Evolutionary conservation across 2,113 vertebrate genomes (phyloP).

Genomic region (Spheniscus mendiculus): DNA sequence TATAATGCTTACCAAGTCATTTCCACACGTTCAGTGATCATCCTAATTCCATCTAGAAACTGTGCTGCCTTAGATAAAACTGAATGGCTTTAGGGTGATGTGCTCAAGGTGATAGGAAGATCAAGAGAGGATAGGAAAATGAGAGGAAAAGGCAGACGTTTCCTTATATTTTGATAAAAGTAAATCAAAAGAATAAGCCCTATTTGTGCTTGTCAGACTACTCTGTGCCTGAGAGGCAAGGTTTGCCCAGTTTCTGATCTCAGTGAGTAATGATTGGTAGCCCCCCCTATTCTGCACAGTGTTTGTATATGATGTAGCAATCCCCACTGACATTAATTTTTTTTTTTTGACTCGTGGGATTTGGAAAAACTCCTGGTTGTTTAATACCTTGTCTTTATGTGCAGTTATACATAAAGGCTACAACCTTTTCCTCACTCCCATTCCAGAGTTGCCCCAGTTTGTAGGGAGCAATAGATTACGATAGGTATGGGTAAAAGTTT

Average conservation of each 20-base stretch:
- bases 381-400: background rate
- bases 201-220: background rate
- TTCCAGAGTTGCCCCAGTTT: background rate
- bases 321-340: background rate
- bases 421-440: background rate
- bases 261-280: background rate
- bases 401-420: background rate
- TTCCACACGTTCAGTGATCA: background rate
- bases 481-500: background rate
- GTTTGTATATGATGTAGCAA: background rate
- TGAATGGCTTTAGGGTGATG: background rate
- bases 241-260: background rate
- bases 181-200: background rate
- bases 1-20: background rate
- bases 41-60: background rate
- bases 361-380: background rate
- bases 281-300: background rate
- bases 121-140: background rate
- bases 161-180: background rate
- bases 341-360: fast-evolving
- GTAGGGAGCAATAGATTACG: background rate
- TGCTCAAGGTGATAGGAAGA: constrained; percentile 2
- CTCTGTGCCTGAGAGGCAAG: background rate
- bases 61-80: background rate
- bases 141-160: background rate